These are phyloP conservation scores for Oreotrochilus melanogaster DNA, from an alignment of 2,113 vertebrate genomes.

Conservation along the genomic window DNA sequence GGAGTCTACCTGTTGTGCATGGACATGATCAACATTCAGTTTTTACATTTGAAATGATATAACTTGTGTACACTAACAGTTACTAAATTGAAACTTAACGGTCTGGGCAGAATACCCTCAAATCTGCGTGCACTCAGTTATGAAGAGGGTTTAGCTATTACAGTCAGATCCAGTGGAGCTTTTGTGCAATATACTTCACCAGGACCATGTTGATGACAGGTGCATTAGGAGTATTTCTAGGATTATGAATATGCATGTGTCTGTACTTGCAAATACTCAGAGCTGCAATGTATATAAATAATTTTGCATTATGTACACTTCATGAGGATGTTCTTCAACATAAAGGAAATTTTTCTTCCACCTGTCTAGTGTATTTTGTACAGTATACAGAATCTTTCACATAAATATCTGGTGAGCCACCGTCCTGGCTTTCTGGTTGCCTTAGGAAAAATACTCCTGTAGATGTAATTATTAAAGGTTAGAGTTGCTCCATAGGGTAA, in stretches of 20 bases:
- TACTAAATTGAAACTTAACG: background rate
- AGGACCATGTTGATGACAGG: background rate
- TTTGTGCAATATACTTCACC: background rate
- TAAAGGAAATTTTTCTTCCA: background rate
- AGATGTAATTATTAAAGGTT: background rate
- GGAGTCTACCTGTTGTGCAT: background rate
- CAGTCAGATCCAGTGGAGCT: background rate
- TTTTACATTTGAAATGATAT: background rate
- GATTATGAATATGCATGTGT: background rate
- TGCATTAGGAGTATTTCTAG: background rate
- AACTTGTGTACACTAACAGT: background rate
- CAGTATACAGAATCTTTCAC: background rate
- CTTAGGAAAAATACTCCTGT: background rate
- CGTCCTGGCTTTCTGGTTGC: background rate
- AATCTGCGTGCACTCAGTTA: background rate
- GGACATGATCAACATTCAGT: background rate
- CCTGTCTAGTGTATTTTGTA: background rate
- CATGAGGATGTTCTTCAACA: background rate
- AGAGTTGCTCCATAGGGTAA: background rate
- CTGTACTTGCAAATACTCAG: conserved; percentile 7
- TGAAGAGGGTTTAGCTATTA: background rate
- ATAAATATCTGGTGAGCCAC: background rate
- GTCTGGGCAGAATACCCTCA: background rate
- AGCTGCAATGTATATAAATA: background rate
- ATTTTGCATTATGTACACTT: background rate